Evolutionary conservation across 64 coral and sea anemone genomes (phyloP), one percentile per base, ranked within the genome.

Genomic region (Astreopora myriophthalma): DNA sequence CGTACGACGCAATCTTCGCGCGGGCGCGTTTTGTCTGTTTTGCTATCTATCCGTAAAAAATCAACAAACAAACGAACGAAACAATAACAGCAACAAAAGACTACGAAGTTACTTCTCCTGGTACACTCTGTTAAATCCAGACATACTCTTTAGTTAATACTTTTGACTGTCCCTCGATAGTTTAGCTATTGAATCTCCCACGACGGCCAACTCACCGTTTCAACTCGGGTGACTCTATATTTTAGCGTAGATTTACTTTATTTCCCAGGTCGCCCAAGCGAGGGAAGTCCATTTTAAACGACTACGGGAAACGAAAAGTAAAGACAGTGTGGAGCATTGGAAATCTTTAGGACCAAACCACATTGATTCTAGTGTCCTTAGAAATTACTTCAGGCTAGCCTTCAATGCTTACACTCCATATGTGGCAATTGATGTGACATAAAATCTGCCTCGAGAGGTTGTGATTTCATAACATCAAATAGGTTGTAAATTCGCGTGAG

Each of bases 331-430:
- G 39, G 73, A 90, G 22, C 95, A 96, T 13, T 96, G 95, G 95
- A 81, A 94, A 63, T 74, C 80, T 3, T 70, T 96, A 32, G 80
- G 86, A 25, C 91, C 85, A 19, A 71, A 44, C 16, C 38, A 76
- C 32, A 96, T 96, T 20, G 57, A 94, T 40, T 96, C 95, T 6
- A 74, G 88, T 13, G 86, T 88, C 8, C 91, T 96, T 16, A 74
- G 87, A 20, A 89, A 96, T 24, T 86, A 93, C 69, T 96, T 96
- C 48, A 82, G 95, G 14, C 91, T 94, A 23, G 87, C 95, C 6
- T 96, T 96, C 19, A 93, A 96, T 90, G 73, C 95, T 13, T 96
- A 96, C 48, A 96, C 95, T 24, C 73, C 86, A 5, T 94, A 94
- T 49, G 64, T 90, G 6, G 73, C 85, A 16, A 87, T 96, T 16